Evolutionary conservation across 2,797 vertebrate genomes (phyloP), one percentile per base, ranked within the genome.

Genomic region (Tympanoctomys barrerae): DNA sequence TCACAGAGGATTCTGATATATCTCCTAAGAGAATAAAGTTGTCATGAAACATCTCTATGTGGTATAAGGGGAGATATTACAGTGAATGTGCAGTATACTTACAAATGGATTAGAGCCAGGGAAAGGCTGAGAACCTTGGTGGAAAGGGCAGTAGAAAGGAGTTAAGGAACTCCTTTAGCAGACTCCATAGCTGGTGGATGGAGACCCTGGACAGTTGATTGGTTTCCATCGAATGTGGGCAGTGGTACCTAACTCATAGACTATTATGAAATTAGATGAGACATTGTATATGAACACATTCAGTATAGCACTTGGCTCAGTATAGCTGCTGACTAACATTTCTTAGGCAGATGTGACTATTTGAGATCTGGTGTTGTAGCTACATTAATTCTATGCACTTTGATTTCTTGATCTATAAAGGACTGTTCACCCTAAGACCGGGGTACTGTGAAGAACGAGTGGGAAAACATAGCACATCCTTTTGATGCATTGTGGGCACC

Each of bases 91-190:
- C 46, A 26, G 28, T 83, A 24, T 66, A 61, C 24, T 94, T 82
- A 84, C 78, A 61, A 94, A 84, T 81, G n/a, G 28, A 79, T 0
- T 89, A 18, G 21, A 89, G 84, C 39, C 11, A 89, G 31, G 18
- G n/a, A 78, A 93, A 91, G 26, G 59, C 59, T 33, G 21, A 87
- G 66, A 77, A 77, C 7, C 7, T 94, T 87, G 92, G 87, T 42
- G 59, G 57, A 83, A 75, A 93, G 21, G 82, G 16, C 8, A 81
- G 80, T 68, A 87, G 66, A 91, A 95, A 95, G 5, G 26, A 87
- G 7, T 81, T 92, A 57, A 89, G 71, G 18, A 82, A 77, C 24
- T 54, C 54, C 54, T 57, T 57, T 57, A 57, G 54, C 54, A 57
- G 68, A 22, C 26, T 94, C 42, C 18, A 61, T 7, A 36, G 54